Evolutionary conservation across 2,888 invertebrate species (phyloP), one percentile per base, ranked within the genome.

Genomic region (Epirrita christyi): DNA sequence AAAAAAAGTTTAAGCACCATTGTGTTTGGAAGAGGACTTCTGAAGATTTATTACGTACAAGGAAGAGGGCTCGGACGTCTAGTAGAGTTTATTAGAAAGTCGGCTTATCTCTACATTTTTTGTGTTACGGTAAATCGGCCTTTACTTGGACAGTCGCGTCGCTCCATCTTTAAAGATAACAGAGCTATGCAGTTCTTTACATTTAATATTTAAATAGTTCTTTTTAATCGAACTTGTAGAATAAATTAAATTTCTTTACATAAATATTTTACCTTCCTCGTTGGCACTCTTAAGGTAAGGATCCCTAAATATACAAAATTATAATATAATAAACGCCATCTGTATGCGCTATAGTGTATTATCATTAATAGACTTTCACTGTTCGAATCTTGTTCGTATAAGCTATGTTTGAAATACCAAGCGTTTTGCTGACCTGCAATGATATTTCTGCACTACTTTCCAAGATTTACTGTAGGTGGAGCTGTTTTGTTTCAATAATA

Each of bases 11-110:
- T 89, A 86, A 76, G 82, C 67, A 73, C 67, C 82, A 64, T 71
- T 79, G 80, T 62, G 53, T 70, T 75, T 71, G 79, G 78, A 78
- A 79, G 82, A 81, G 84, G 83, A 82, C 85, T 85, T 78, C 80
- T 88, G 80, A 88, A 91, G 90, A 91, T 91, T 91, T 91, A 91
- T 91, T 90, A 88, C 85, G 80, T 86, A 88, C 83, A 86, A 83
- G 88, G 84, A 86, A 85, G 82, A 81, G 81, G 83, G 82, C 72
- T 78, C 79, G 81, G 71, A 77, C 76, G 77, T 83, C 80, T 81
- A 77, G 81, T 76, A 76, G 82, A 80, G 83, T 88, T 82, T 89
- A 88, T 89, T 91, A 90, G 89, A 91, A 88, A 88, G 90, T 85
- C 83, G 88, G 86, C 84, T 88, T 90, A 89, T 89, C 88, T 84